A percentile compares a stretch with the other conserved stretches of the same genome.
Conservation (phyloP, 2,113 vertebrate species). For the Rhabdomys dilectus region DNA sequence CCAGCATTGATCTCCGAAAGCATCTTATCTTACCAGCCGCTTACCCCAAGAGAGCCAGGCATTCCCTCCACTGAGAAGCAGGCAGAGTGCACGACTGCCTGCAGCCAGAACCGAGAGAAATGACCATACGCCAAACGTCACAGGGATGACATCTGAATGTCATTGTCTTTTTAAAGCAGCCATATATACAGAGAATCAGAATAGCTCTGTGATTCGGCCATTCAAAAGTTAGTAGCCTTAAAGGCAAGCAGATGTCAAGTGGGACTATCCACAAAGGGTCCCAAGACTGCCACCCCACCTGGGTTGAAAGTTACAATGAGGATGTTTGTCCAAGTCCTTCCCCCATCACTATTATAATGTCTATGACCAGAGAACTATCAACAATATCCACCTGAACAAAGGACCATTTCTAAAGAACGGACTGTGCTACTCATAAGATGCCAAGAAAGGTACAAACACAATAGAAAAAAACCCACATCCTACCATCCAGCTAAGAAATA, state of each 20-base stretch:
- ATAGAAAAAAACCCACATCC: neutral
- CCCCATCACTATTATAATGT: neutral
- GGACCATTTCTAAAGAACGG: neutral
- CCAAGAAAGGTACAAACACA: neutral
- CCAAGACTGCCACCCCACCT: neutral
- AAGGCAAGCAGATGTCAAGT: neutral
- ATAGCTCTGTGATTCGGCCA: neutral
- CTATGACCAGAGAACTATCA: neutral
- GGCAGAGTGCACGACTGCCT: neutral
- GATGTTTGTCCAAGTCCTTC: neutral
- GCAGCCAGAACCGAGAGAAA: neutral
- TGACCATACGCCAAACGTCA: neutral
- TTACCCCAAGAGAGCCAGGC: neutral
- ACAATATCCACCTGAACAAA: neutral
- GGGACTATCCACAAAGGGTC: neutral
- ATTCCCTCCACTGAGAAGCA: neutral
- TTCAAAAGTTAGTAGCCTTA: neutral
- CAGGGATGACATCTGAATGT: fast-evolving
- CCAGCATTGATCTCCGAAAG: fast-evolving
- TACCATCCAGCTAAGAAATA: neutral
- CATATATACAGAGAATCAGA: neutral
- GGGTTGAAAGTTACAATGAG: neutral
- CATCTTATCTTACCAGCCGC: neutral
- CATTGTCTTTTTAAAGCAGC: neutral
- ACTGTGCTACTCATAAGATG: neutral